Base-by-base conservation (phyloP, 2,113 vertebrate species). In the Emydocephalus ijimae region DNA sequence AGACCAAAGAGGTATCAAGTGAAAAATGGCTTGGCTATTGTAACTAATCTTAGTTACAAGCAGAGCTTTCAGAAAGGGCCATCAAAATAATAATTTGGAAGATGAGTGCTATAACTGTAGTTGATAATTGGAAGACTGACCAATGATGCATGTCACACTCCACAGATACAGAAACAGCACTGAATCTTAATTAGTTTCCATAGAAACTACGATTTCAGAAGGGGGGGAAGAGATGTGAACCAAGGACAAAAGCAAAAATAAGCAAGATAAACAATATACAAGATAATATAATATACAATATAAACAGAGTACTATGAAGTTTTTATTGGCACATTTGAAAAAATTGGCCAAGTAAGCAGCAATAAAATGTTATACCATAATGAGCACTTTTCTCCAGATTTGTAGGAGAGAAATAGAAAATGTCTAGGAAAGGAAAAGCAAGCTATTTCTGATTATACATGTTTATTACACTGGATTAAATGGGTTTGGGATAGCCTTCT, bases 311-410 rank as follows among this genome's bases (percentile, higher is more conserved):
- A 29, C 5, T 61, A 93, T 74, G 45, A 93, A 69, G 24, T 91
- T 92, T 89, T 54, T 89, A 87, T 54, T 55, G 74, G 2, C 3
- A 85, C 92, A 93, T 74, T 93, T 91, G 93, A 15, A 87, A 93
- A 93, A 57, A 93, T 11, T 55, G 24, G 92, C 81, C 89, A 93
- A 69, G 18, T 91, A 15, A 48, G 88, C 95, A 93, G 69, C 69
- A 54, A 59, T 92, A 93, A 89, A 64, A 89, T 55, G 64, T 54
- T 48, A 92, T 93, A 90, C 26, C 69, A 93, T 45, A 93, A 57
- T 39, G 54, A 92, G 10, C 5, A 94, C 64, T 91, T 92, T 91
- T 93, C 7, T 89, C 92, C 89, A 90, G 89, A 10, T 95, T 56
- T 93, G 91, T 85, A 89, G 91, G 1, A 48, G 21, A 48, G 15